Conservation (phyloP, 2,113 vertebrate genomes). For the Acanthisitta chloris region DNA sequence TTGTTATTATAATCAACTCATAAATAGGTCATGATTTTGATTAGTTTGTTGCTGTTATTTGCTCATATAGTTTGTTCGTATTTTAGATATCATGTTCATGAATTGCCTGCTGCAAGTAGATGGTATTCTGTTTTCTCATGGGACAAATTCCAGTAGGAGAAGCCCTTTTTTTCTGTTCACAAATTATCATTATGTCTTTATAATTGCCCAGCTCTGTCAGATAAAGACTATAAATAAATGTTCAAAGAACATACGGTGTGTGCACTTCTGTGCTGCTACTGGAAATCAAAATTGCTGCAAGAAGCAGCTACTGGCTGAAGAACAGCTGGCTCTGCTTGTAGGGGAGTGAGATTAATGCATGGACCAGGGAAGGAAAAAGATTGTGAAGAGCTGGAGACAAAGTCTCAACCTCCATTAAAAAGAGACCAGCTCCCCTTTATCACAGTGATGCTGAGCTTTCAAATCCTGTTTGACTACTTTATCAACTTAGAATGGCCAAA, state of each 20-base stretch:
- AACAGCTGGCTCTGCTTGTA: not conserved
- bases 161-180: not conserved
- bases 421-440: not conserved
- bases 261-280: not conserved
- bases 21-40: constrained; percentile 17
- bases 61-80: not conserved
- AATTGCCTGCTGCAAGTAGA: not conserved
- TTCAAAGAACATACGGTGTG: not conserved
- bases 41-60: constrained; percentile 10
- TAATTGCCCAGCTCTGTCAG: not conserved
- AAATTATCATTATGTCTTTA: not conserved
- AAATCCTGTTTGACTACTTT: not conserved
- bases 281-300: not conserved
- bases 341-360: rapidly evolving
- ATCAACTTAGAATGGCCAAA: not conserved
- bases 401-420: not conserved
- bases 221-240: constrained; percentile 15
- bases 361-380: not conserved
- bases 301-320: not conserved
- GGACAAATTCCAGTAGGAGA: not conserved
- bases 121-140: not conserved
- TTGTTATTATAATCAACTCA: not conserved
- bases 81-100: not conserved
- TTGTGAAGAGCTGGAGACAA: not conserved
- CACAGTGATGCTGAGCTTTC: not conserved